Percentiles rank a stretch among this genome's conserved stretches.
phyloP scores from a whole-genome alignment of 2,888 invertebrate species.

The Cataglyphis albicans region DNA sequence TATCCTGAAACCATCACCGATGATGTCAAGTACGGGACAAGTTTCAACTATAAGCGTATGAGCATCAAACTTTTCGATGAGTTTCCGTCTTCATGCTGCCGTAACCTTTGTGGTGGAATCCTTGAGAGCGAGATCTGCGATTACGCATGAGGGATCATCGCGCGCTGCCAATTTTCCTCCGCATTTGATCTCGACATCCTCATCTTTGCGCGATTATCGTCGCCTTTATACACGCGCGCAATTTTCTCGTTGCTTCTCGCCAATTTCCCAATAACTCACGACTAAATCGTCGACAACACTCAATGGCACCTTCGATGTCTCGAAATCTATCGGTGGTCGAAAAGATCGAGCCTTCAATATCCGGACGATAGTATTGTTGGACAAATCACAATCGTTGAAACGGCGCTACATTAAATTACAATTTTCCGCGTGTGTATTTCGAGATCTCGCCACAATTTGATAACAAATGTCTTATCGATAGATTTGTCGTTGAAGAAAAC shows the following conservation, averaged over 20 bases:
- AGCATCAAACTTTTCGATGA: constrained; percentile 49
- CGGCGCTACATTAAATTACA: neutral
- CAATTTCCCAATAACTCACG: neutral
- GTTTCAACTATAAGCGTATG: constrained; percentile 21
- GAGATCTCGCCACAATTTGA: neutral
- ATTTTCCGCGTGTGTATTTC: neutral
- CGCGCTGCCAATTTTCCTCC: constrained; percentile 34
- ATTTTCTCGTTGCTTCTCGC: neutral
- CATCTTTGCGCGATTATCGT: constrained; percentile 24
- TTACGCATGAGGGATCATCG: constrained; percentile 10
- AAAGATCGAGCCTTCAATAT: neutral
- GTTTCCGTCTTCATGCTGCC: constrained; percentile 10
- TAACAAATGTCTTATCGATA: neutral
- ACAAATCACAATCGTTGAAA: neutral
- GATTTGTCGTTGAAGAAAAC: neutral
- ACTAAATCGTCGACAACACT: neutral
- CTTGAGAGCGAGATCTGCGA: constrained; percentile 17
- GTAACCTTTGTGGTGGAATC: neutral
- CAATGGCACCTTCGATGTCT: neutral
- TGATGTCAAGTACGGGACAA: neutral
- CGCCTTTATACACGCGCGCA: neutral
- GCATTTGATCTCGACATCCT: constrained; percentile 11
- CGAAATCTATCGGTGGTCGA: neutral
- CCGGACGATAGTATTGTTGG: neutral
- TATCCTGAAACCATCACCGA: constrained; percentile 2